Percentiles rank a stretch among this genome's conserved stretches.
These are phyloP conservation scores for Heterohyrax brucei DNA, from an alignment of 2,797 vertebrate species.

Conservation along the genomic window DNA sequence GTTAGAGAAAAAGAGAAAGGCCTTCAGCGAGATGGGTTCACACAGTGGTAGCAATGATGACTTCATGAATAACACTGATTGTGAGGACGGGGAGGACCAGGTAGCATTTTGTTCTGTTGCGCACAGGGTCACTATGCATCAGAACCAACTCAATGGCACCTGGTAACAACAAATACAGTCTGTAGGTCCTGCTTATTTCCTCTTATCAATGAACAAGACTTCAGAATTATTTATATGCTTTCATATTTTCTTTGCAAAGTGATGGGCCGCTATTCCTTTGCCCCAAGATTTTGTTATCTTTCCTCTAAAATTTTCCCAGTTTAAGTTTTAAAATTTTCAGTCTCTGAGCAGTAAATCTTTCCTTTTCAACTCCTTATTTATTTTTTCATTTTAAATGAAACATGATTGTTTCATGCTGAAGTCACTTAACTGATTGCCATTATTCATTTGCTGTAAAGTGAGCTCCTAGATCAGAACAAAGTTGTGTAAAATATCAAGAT, in stretches of 20 bases:
- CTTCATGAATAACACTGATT: too few relatives aligned
- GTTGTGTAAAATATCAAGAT: background rate
- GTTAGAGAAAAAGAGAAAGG: too few relatives aligned
- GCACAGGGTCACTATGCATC: too few relatives aligned
- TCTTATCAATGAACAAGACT: background rate
- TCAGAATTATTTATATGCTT: background rate
- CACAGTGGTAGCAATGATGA: too few relatives aligned
- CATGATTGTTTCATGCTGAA: fast-evolving
- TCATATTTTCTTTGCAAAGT: background rate
- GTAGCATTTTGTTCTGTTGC: too few relatives aligned
- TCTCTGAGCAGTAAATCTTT: background rate
- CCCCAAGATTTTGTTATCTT: background rate
- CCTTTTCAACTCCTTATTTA: too few relatives aligned
- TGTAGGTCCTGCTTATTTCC: background rate
- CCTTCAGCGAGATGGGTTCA: too few relatives aligned
- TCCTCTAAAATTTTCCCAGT: background rate
- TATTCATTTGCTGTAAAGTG: background rate
- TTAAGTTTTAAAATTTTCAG: background rate
- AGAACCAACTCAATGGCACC: too few relatives aligned
- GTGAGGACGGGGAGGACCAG: too few relatives aligned
- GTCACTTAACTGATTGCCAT: background rate
- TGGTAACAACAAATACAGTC: background rate
- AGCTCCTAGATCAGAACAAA: background rate
- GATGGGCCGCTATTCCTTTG: background rate
- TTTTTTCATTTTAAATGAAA: background rate